These are phyloP conservation scores for Orthonevra nobilis DNA, from an alignment of 2,888 invertebrate species.

Conservation along the genomic window DNA sequence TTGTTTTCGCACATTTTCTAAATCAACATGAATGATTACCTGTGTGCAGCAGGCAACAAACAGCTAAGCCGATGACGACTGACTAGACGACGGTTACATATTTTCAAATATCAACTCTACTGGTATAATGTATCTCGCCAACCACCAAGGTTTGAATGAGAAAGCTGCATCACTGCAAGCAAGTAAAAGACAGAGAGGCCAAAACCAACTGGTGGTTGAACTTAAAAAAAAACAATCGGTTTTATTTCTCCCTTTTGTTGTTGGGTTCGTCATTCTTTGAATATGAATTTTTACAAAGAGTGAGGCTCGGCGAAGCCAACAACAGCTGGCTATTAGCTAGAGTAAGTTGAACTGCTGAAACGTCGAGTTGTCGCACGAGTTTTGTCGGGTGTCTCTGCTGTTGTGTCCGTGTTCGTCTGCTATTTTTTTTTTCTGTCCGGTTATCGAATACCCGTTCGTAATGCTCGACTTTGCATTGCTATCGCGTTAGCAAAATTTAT, in stretches of 20 bases:
- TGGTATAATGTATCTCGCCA: slow-evolving; percentile 59
- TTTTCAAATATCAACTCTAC: slow-evolving; percentile 64
- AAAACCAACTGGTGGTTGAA: slow-evolving; percentile 46
- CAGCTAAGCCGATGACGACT: slow-evolving; percentile 21
- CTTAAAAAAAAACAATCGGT: no score
- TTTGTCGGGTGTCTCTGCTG: slow-evolving; percentile 57
- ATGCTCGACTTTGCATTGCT: slow-evolving; percentile 7
- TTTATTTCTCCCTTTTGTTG: slow-evolving; percentile 16
- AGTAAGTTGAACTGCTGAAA: slow-evolving; percentile 68
- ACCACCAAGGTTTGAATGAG: slow-evolving; percentile 21
- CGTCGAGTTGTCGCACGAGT: slow-evolving; percentile 61
- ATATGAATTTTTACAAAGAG: slow-evolving; percentile 31
- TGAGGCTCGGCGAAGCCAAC: slow-evolving; percentile 59
- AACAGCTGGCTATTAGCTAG: slow-evolving; percentile 64
- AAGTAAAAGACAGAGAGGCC: slow-evolving; percentile 50
- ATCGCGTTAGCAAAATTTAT: background rate
- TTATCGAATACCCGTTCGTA: background rate
- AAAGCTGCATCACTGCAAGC: slow-evolving; percentile 19
- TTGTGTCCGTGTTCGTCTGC: slow-evolving; percentile 60
- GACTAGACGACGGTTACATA: slow-evolving; percentile 67
- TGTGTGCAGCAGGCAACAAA: slow-evolving; percentile 28
- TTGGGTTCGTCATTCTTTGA: slow-evolving; percentile 40
- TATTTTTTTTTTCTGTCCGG: slow-evolving; percentile 27
- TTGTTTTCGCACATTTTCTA: no score
- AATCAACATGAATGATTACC: no score